A percentile compares a stretch with the other conserved stretches of the same genome.
These are phyloP conservation scores for Euplexia lucipara DNA, from an alignment of 2,888 invertebrate genomes.

Conservation along the genomic window DNA sequence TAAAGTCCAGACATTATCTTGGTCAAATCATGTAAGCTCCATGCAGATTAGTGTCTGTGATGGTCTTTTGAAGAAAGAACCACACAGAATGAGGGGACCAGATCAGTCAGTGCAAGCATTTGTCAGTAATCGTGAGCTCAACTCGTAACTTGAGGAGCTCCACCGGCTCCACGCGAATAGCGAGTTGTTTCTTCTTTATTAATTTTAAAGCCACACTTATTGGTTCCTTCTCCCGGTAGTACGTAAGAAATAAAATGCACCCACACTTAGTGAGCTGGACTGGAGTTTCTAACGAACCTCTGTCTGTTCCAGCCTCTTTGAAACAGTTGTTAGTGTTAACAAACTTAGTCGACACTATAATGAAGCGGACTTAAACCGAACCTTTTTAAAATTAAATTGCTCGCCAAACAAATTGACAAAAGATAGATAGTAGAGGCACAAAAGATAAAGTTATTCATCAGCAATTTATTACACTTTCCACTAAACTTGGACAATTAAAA, in stretches of 20 bases:
- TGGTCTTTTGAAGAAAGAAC: no score
- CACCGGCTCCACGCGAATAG: no score
- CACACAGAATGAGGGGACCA: no score
- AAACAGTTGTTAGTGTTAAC: constrained; percentile 2
- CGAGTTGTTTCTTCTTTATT: no score
- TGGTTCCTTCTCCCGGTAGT: not conserved
- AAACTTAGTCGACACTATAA: constrained; percentile 13
- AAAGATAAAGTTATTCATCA: constrained; percentile 62
- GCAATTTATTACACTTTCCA: constrained; percentile 76
- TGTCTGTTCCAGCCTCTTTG: not conserved
- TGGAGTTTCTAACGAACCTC: not conserved
- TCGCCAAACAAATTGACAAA: constrained; percentile 50
- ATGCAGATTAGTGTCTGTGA: no score
- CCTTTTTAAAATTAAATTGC: constrained; percentile 22
- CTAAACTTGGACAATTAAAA: constrained; percentile 87
- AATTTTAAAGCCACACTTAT: no score
- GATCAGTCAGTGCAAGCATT: no score
- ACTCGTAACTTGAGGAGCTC: no score
- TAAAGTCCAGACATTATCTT: no score
- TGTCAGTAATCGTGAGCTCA: no score
- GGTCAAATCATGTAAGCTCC: no score
- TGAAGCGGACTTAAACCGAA: constrained; percentile 19
- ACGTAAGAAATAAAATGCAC: not conserved
- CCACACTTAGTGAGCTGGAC: no score
- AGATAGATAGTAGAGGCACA: constrained; percentile 42